A percentile compares a stretch with the other conserved stretches of the same genome.
These are phyloP conservation scores for Arctia plantaginis DNA, from an alignment of 2,888 invertebrate genomes.

Conservation along the genomic window DNA sequence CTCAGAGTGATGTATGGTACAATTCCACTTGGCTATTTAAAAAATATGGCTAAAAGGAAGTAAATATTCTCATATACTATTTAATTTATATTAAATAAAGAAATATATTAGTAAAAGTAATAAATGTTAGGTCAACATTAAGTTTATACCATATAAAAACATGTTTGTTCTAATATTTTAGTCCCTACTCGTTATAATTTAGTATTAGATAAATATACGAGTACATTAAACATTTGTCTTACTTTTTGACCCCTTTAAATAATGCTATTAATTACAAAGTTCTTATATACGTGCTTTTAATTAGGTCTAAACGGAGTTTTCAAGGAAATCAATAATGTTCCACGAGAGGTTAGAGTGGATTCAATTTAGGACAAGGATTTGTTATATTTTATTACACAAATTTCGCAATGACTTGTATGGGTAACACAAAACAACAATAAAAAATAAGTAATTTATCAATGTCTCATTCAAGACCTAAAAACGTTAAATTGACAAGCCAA, in stretches of 20 bases:
- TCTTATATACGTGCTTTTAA: slow-evolving; percentile 40
- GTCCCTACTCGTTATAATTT: background rate
- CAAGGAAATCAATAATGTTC: slow-evolving; percentile 45
- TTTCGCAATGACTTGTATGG: background rate
- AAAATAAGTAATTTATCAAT: background rate
- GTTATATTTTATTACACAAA: slow-evolving; percentile 9
- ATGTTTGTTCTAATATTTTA: background rate
- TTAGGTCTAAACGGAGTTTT: slow-evolving; percentile 42
- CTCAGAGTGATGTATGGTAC: background rate
- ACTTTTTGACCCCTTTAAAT: slow-evolving; percentile 27
- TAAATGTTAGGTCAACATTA: no score
- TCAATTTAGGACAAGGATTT: slow-evolving; percentile 32
- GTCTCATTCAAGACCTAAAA: no score
- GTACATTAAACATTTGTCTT: background rate
- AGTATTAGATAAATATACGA: background rate
- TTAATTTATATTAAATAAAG: no score
- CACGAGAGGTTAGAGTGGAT: slow-evolving; percentile 42
- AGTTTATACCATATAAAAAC: no score
- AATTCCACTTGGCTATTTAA: background rate
- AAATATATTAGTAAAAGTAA: no score
- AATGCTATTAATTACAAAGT: slow-evolving; percentile 33
- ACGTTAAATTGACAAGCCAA: no score
- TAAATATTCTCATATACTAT: background rate
- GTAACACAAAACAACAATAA: background rate
- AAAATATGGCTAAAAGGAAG: background rate